Evolutionary conservation across 2,113 vertebrate species (phyloP), one percentile per base, ranked within the genome.

Genomic region (Solenodon paradoxus): DNA sequence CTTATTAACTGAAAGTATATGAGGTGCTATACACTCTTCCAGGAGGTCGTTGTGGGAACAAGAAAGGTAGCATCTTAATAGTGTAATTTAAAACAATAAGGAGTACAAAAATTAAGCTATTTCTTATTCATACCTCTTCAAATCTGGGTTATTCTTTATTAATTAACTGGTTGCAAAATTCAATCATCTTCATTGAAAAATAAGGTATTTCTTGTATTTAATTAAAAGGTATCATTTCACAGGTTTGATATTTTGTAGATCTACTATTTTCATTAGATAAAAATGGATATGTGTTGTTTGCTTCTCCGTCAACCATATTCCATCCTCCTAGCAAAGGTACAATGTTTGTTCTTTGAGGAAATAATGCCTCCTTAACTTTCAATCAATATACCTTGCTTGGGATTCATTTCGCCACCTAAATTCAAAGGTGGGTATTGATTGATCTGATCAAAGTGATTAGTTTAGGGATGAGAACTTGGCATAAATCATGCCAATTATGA

Each of bases 221-320:
- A 69, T 17, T 86, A 69, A 90, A 89, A 53, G 12, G 42, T 78
- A 91, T 12, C 45, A 4, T 88, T 78, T 32, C 88, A 11, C 81
- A 64, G 3, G 8, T 78, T 85, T 85, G 35, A 17, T 63, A 51
- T 64, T 81, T 32, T 72, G 10, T 42, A 72, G 42, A 77, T 7
- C 7, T 64, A 71, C 13, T 88, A 59, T n/a, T 91, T 88, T 88
- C n/a, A 78, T 55, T 74, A 87, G 32, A 59, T 89, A 84, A 94
- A 94, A 72, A 72, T 72, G 35, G 78, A n/a, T 11, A 68, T 63
- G 35, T 77, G 15, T 72, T 45, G 7, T 75, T 84, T 59, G 11
- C 26, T 38, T 88, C 13, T 88, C 40, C 26, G 49, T 55, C 9
- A 87, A 40, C 40, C 42, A 42, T 51, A 92, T 0, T 88, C 20